Evolutionary conservation across 2,113 vertebrate genomes (phyloP).

Genomic region (Cyprinodon brontotheroides): DNA sequence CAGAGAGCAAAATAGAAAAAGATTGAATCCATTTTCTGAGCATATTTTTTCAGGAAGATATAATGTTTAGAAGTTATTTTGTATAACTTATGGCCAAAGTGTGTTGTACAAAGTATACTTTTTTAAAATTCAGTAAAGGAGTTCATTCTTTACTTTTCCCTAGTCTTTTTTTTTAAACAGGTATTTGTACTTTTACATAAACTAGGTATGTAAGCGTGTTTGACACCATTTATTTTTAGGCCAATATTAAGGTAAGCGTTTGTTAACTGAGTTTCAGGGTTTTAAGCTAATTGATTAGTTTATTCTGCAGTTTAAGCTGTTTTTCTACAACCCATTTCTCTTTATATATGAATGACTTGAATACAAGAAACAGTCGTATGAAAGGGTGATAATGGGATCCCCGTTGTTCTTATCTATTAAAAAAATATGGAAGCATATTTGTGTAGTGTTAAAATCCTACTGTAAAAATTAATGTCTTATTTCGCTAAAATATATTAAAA

Average conservation of each 20-base stretch:
- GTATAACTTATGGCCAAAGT: too few relatives aligned
- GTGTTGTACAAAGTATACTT: too few relatives aligned
- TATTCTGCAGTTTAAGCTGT: not conserved
- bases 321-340: slow-evolving; percentile 18
- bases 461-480: slow-evolving; percentile 63
- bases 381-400: slow-evolving; percentile 40
- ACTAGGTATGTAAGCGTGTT: too few relatives aligned
- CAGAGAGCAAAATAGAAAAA: too few relatives aligned
- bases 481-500: slow-evolving; percentile 57
- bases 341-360: slow-evolving; percentile 30
- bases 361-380: slow-evolving; percentile 26
- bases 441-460: slow-evolving; percentile 62
- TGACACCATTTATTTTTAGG: not conserved
- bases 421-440: slow-evolving; percentile 41
- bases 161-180: too few relatives aligned
- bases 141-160: too few relatives aligned
- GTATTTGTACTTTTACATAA: too few relatives aligned
- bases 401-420: slow-evolving; percentile 29
- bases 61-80: too few relatives aligned
- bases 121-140: too few relatives aligned
- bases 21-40: too few relatives aligned
- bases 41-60: too few relatives aligned
- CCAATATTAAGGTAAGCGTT: slow-evolving; percentile 43
- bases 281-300: slow-evolving; percentile 3
- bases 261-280: slow-evolving; percentile 7